A percentile compares a stretch with the other conserved stretches of the same genome.
These are phyloP conservation scores for Cyaniris semiargus DNA, from an alignment of 2,888 invertebrate species.

Conservation along the genomic window DNA sequence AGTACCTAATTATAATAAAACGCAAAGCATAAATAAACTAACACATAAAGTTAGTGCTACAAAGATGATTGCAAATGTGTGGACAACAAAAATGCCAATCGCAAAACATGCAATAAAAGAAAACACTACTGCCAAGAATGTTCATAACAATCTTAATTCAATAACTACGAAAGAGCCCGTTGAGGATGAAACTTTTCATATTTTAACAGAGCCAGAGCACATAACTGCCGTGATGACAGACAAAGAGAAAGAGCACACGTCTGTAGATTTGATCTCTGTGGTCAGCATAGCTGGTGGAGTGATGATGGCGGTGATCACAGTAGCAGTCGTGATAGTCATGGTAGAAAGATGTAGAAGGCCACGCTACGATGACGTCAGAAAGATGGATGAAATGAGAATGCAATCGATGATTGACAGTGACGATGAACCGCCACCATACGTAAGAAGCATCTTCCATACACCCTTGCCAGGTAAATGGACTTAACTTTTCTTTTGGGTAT, in stretches of 20 bases:
- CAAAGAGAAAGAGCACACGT: slow-evolving; percentile 62
- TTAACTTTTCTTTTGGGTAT: neutral
- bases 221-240: slow-evolving; percentile 76
- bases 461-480: slow-evolving; percentile 77
- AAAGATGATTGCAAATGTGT: slow-evolving; percentile 38
- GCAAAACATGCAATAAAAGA: slow-evolving; percentile 39
- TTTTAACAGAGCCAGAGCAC: slow-evolving; percentile 80
- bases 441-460: slow-evolving; percentile 79
- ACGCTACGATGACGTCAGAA: slow-evolving; percentile 66
- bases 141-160: slow-evolving; percentile 49
- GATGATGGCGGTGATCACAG: slow-evolving; percentile 75
- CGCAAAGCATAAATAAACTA: slow-evolving; percentile 30
- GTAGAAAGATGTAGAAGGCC: slow-evolving; percentile 69
- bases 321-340: slow-evolving; percentile 74
- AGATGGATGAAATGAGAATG: slow-evolving; percentile 72
- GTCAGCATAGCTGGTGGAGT: slow-evolving; percentile 77
- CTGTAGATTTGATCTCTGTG: slow-evolving; percentile 72
- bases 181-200: slow-evolving; percentile 73
- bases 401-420: slow-evolving; percentile 71
- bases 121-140: slow-evolving; percentile 42
- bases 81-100: slow-evolving; percentile 39
- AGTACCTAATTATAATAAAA: slow-evolving; percentile 35
- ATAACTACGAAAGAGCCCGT: slow-evolving; percentile 59
- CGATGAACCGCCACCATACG: slow-evolving; percentile 73
- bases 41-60: slow-evolving; percentile 31